phyloP scores from a whole-genome alignment of 2,888 invertebrate genomes.

The Chloroclystis v-ata region DNA sequence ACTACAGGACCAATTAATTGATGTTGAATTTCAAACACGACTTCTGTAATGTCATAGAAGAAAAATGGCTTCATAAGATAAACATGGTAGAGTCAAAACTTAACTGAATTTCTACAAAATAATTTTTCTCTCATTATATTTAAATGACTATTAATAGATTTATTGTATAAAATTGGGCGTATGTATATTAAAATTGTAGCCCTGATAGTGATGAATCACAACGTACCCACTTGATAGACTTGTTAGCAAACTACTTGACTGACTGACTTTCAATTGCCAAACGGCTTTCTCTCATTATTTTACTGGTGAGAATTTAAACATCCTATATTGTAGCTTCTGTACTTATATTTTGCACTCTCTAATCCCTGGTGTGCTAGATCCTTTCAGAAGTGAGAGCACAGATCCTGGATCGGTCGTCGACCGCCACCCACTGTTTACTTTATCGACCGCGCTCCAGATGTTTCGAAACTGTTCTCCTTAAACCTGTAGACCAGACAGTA shows the following conservation, averaged over 20 bases:
- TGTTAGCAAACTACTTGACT: conserved; percentile 7
- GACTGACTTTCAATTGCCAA: conserved; percentile 9
- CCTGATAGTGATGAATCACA: conserved; percentile 9
- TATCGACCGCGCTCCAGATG: conserved; percentile 38
- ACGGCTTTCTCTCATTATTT: conserved; percentile 14
- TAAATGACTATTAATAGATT: too few relatives aligned
- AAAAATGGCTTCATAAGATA: too few relatives aligned
- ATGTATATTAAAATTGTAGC: conserved; percentile 1
- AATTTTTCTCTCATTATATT: too few relatives aligned
- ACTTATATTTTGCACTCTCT: not conserved
- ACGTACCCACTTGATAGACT: conserved; percentile 15
- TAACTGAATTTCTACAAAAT: too few relatives aligned
- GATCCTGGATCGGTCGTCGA: conserved; percentile 41
- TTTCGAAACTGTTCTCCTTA: conserved; percentile 22
- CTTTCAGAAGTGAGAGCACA: conserved; percentile 29
- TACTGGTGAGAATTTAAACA: not conserved
- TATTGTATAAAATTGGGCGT: conserved; percentile 3
- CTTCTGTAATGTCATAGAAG: too few relatives aligned
- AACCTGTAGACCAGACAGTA: conserved; percentile 10
- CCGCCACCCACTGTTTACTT: conserved; percentile 40
- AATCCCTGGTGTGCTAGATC: conserved; percentile 9
- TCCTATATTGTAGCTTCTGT: not conserved
- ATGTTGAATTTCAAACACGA: too few relatives aligned
- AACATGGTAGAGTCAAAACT: too few relatives aligned
- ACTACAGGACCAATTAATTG: too few relatives aligned